Evolutionary conservation across 2,113 vertebrate species (phyloP).

Genomic region (Neodontobutis hainanensis): DNA sequence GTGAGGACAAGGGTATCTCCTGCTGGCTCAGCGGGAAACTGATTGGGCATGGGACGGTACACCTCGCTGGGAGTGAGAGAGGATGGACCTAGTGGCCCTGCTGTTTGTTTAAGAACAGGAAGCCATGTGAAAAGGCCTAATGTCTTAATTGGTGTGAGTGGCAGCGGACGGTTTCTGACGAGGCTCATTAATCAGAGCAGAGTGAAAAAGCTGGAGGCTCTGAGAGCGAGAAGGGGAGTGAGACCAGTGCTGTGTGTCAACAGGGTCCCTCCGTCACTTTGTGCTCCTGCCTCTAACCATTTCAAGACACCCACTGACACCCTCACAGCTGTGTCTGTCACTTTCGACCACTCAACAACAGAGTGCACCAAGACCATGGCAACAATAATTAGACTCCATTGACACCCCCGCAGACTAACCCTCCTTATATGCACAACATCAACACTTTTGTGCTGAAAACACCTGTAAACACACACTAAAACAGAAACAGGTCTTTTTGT

Average conservation of each 20-base stretch:
- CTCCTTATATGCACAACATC: slow-evolving; percentile 15
- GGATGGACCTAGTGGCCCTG: slow-evolving; percentile 50
- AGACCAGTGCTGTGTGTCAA: slow-evolving; percentile 30
- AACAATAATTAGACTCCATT: slow-evolving; percentile 67
- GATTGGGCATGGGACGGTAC: slow-evolving; percentile 59
- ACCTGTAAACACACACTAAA: neutral
- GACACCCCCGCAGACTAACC: slow-evolving; percentile 9
- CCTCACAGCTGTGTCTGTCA: slow-evolving; percentile 71
- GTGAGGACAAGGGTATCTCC: slow-evolving; percentile 37
- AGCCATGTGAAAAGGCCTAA: slow-evolving; percentile 60
- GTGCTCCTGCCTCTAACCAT: slow-evolving; percentile 22
- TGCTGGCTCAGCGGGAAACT: slow-evolving; percentile 55
- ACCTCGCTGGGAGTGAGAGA: slow-evolving; percentile 27
- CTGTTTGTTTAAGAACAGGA: slow-evolving; percentile 74
- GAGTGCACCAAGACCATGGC: slow-evolving; percentile 41
- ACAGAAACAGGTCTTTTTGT: slow-evolving; percentile 7
- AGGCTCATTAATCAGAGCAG: slow-evolving; percentile 71
- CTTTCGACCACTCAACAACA: slow-evolving; percentile 54
- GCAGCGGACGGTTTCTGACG: slow-evolving; percentile 75
- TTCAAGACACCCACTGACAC: slow-evolving; percentile 52
- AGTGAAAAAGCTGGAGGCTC: slow-evolving; percentile 60
- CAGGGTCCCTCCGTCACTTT: slow-evolving; percentile 34
- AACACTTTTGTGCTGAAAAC: neutral
- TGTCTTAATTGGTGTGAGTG: slow-evolving; percentile 78
- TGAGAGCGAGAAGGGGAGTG: slow-evolving; percentile 12